Base-by-base conservation (phyloP, 2,888 invertebrate genomes). In the Polydesmus complanatus region DNA sequence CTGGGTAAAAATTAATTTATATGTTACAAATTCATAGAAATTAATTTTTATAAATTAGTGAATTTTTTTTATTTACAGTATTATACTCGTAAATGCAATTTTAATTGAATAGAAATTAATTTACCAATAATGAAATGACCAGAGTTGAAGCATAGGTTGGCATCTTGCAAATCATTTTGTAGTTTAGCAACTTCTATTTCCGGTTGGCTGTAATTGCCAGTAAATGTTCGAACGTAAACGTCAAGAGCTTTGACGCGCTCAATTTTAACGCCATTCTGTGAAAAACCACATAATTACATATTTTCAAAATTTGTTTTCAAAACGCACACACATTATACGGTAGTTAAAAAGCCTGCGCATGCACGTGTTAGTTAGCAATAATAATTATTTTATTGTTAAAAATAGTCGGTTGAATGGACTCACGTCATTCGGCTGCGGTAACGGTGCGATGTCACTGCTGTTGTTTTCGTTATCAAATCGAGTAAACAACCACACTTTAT, bases 161-260 rank as follows among this genome's bases (percentile, higher is more conserved):
- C n/a, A 19, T 54, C 21, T 5, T 37, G n/a, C 18, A 53, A 19
- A 37, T 60, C 48, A 11, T 54, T 26, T 60, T 48, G 14, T 22
- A 60, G 25, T 26, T 48, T 54, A 21, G 21, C 27, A 19, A 27
- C 8, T 60, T 60, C 54, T 22, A 18, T 22, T 25, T 54, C 47
- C 1, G 48, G 37, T 11, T 54, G 21, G 21, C 37, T 27, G 19
- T 37, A 25, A 54, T 25, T 25, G 5, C 60, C 60, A 22, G 48
- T 23, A 49, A 54, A 60, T 22, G 60, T 48, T 14, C 27, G 23
- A 5, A 60, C 53, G 25, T 60, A 60, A 54, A 60, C 60, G 47
- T 60, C 48, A 14, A 54, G 18, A 47, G 18, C 8, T 2, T 27
- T 23, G 18, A 54, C 21, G 18, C 19, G 22, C 19, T 60, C 60